Conservation (phyloP, 2,113 vertebrate genomes). For the Petaurus breviceps region DNA sequence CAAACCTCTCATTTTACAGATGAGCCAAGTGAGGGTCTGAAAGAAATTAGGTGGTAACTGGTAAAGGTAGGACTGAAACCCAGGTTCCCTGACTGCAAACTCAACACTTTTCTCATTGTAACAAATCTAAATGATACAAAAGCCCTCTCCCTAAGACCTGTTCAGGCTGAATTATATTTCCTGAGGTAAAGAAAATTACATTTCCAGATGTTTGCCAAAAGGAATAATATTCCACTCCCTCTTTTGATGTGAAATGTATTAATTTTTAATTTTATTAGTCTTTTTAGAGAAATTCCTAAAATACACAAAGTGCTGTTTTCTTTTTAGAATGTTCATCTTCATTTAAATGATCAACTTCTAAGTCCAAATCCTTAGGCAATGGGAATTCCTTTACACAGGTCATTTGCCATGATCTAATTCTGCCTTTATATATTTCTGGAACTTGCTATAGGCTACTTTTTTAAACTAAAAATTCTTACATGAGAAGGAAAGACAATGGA, state of each 20-base stretch:
- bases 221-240: neutral
- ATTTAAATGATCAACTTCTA: constrained; percentile 21
- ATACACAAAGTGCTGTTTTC: neutral
- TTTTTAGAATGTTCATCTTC: constrained; percentile 13
- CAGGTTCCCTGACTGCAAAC: no score
- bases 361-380: constrained; percentile 34
- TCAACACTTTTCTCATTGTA: no score
- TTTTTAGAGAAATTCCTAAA: constrained; percentile 17
- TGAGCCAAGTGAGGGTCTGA: no score
- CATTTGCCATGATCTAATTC: constrained; percentile 23
- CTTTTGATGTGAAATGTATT: neutral
- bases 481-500: constrained; percentile 38
- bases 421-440: constrained; percentile 9
- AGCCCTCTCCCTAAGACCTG: no score
- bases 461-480: constrained; percentile 27
- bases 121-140: no score
- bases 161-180: no score
- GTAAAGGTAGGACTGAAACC: no score
- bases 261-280: constrained; percentile 3
- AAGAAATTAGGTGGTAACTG: no score
- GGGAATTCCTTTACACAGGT: neutral
- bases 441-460: constrained; percentile 1
- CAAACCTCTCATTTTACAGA: no score
- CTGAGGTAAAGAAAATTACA: no score
- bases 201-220: neutral